These are phyloP conservation scores for Drosophila lacicola DNA, from an alignment of 2,888 invertebrate species.

Conservation along the genomic window DNA sequence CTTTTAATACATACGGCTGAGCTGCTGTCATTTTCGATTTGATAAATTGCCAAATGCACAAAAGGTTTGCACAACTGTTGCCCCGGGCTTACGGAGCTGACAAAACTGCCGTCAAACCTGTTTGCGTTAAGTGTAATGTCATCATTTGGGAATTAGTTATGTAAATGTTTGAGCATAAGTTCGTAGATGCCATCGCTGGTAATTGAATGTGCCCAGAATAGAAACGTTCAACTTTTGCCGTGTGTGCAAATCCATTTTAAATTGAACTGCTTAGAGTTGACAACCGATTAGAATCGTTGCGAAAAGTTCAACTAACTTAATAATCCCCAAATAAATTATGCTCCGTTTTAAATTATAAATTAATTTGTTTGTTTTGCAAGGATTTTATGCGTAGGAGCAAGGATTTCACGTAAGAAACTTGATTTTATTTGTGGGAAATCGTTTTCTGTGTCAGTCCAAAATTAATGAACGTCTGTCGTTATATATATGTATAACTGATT, in stretches of 20 bases:
- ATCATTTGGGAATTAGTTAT: slow-evolving; percentile 42
- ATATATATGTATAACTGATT: background rate
- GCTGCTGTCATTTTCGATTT: slow-evolving; percentile 64
- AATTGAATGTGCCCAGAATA: slow-evolving; percentile 41
- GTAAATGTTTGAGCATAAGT: slow-evolving; percentile 27
- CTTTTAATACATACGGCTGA: slow-evolving; percentile 20
- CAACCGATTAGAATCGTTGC: slow-evolving; percentile 25
- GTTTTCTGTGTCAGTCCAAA: background rate
- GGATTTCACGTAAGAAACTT: too few relatives aligned
- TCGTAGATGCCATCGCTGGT: slow-evolving; percentile 11
- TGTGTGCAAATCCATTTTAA: slow-evolving; percentile 25
- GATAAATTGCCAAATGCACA: slow-evolving; percentile 65
- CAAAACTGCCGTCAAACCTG: slow-evolving; percentile 39
- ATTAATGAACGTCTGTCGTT: background rate
- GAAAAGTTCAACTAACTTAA: background rate
- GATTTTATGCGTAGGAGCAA: too few relatives aligned
- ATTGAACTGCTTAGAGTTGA: slow-evolving; percentile 3
- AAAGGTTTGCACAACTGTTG: slow-evolving; percentile 30
- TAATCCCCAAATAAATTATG: background rate
- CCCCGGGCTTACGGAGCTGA: slow-evolving; percentile 29
- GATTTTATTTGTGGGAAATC: too few relatives aligned
- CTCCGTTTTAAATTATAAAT: background rate
- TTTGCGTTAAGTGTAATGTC: slow-evolving; percentile 57
- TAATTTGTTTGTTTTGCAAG: too few relatives aligned
- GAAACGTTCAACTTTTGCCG: slow-evolving; percentile 3